Conservation (phyloP, 1,140 invertebrate species). For the Mylabris phalerata region DNA sequence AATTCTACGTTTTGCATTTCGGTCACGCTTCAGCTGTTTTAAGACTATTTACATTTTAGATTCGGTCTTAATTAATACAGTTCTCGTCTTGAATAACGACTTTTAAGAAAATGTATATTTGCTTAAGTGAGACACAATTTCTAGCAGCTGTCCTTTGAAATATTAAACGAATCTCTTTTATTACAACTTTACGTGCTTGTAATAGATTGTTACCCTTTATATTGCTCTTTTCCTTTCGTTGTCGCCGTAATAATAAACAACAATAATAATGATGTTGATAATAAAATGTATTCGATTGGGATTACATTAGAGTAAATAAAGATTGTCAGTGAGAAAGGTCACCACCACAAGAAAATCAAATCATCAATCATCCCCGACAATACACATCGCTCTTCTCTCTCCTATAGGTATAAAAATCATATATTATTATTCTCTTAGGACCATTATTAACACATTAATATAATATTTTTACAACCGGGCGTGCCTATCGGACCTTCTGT, state of each 20-base stretch:
- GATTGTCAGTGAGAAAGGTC: too few relatives aligned
- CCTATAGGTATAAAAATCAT: slow-evolving; percentile 26
- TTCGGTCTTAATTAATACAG: slow-evolving; percentile 29
- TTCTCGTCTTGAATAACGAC: slow-evolving; percentile 20
- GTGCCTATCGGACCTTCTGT: slow-evolving; percentile 38
- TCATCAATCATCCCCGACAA: slow-evolving; percentile 32
- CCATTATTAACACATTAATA: slow-evolving; percentile 42
- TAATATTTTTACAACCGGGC: slow-evolving; percentile 41
- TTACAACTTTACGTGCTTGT: slow-evolving; percentile 16
- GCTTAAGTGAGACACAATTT: slow-evolving; percentile 18
- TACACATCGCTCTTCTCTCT: slow-evolving; percentile 17
- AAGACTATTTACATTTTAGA: slow-evolving; percentile 31
- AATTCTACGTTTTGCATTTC: slow-evolving; percentile 23
- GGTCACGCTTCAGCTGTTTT: slow-evolving; percentile 28
- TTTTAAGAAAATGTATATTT: slow-evolving; percentile 18
- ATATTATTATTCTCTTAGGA: slow-evolving; percentile 36
- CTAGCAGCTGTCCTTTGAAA: slow-evolving; percentile 18
- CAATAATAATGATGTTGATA: too few relatives aligned
- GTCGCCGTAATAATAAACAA: too few relatives aligned
- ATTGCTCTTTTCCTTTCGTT: not conserved
- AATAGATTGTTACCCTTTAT: slow-evolving; percentile 13
- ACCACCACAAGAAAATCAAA: not conserved
- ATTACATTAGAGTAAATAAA: too few relatives aligned
- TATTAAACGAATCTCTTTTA: slow-evolving; percentile 16
- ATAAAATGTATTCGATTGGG: too few relatives aligned